Evolutionary conservation across 2,113 vertebrate genomes (phyloP), one percentile per base, ranked within the genome.

Genomic region (Geothlypis trichas): DNA sequence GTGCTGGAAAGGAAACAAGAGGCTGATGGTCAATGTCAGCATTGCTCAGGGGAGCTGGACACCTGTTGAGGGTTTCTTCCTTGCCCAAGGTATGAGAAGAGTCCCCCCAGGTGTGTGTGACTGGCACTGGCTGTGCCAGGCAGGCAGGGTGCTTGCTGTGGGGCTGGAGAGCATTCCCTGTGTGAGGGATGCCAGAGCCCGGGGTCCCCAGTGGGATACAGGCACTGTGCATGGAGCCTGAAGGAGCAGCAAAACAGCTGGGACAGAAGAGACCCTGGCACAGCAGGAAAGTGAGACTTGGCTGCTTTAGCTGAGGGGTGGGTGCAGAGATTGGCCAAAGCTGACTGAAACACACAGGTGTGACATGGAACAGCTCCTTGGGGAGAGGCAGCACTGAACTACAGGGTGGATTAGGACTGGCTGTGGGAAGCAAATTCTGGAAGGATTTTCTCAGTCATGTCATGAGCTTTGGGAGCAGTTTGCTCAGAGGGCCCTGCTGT

Each of bases 51-150:
- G 62, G 24, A 83, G 47, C 35, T 24, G 21, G n/a, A 37, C 21
- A 2, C 31, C 59, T 5, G 6, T 14, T 27, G 5, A 4, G 1
- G 37, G 15, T 52, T 87, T 7, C 20, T 90, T 74, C 30, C 6
- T 1, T 19, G 46, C 30, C 42, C 14, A 1, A 2, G 58, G 42
- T 8, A 3, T 27, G 39, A 61, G 18, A 15, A 42, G 37, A 23
- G 13, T 26, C 28, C 57, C 13, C 13, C 1, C 19, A 11, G 16
- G 18, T 13, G 3, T 0, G 3, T 55, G 5, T n/a, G 17, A 3
- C 11, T 3, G 31, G 51, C 44, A 3, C 35, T 51, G 42, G 41
- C 83, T 42, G 35, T 57, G 66, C 72, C 0, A 0, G 66, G 33
- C 66, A 42, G 4, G 35, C 57, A 39, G 3, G 0, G 1, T 27